These are phyloP conservation scores for Drosophila ercepeae DNA, from an alignment of 1,140 invertebrate species.

Conservation along the genomic window DNA sequence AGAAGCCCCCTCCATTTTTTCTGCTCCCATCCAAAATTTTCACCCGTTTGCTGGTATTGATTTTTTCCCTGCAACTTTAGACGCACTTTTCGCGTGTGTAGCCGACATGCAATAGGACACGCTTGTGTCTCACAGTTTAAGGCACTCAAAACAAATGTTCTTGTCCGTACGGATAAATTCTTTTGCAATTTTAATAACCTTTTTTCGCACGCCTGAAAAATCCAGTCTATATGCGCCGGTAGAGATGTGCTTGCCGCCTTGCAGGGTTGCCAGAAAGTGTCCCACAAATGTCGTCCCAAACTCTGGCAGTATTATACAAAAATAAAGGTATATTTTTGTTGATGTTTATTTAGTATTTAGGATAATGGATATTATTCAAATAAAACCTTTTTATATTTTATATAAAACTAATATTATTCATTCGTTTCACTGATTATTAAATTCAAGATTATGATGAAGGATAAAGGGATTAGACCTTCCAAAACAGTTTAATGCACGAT, in stretches of 20 bases:
- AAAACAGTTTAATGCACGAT: too few species aligned
- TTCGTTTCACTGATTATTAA: too few species aligned
- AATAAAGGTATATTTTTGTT: too few species aligned
- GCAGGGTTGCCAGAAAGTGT: not conserved
- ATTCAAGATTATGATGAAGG: too few species aligned
- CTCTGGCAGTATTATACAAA: too few species aligned
- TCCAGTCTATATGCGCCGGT: slow-evolving; percentile 58
- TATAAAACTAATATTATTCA: too few species aligned
- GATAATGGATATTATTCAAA: too few species aligned
- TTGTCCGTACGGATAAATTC: slow-evolving; percentile 2
- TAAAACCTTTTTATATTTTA: too few species aligned
- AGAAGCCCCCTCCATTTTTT: slow-evolving; percentile 26
- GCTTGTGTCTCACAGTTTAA: slow-evolving; percentile 2
- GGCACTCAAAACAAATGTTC: not conserved
- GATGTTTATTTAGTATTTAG: too few species aligned
- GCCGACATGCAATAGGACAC: slow-evolving; percentile 28
- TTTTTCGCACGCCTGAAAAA: slow-evolving; percentile 44
- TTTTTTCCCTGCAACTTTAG: slow-evolving; percentile 47
- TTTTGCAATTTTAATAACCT: slow-evolving; percentile 51
- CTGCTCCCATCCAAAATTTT: slow-evolving; percentile 43
- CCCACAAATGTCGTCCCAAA: too few species aligned
- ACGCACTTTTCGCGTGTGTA: slow-evolving; percentile 57
- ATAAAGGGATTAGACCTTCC: too few species aligned
- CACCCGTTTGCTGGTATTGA: slow-evolving; percentile 46
- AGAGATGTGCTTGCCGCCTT: slow-evolving; percentile 24